Percentiles rank a stretch among this genome's conserved stretches.
These are phyloP conservation scores for Dasypus novemcinctus DNA, from an alignment of 2,113 vertebrate genomes.

Conservation along the genomic window DNA sequence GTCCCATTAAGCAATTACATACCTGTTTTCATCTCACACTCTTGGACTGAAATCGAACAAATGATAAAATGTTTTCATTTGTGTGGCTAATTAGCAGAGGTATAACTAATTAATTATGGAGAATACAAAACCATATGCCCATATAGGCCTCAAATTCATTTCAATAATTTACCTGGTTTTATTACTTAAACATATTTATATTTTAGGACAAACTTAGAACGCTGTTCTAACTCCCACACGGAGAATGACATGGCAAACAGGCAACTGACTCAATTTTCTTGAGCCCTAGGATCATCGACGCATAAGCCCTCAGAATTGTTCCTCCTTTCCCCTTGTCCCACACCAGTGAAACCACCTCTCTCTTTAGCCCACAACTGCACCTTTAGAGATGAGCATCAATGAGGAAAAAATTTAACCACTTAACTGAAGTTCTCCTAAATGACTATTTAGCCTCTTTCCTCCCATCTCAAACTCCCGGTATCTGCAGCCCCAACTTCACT, in stretches of 20 bases:
- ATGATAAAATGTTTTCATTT: background rate
- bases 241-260: too few relatives aligned
- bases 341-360: too few relatives aligned
- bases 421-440: background rate
- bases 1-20: fast-evolving
- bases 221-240: fast-evolving
- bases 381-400: background rate
- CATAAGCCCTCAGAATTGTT: background rate
- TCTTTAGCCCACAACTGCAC: fast-evolving
- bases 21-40: fast-evolving
- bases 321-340: background rate
- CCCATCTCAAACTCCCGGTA: background rate
- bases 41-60: background rate
- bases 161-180: too few relatives aligned
- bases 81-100: fast-evolving
- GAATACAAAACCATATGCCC: fast-evolving
- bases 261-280: background rate
- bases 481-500: fast-evolving
- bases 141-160: background rate
- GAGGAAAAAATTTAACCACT: background rate
- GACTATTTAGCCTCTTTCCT: background rate
- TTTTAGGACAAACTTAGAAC: background rate
- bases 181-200: too few relatives aligned
- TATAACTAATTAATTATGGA: fast-evolving
- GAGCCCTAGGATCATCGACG: fast-evolving